These are phyloP conservation scores for Semnopithecus entellus DNA, from an alignment of 2,113 vertebrate genomes.

Conservation along the genomic window DNA sequence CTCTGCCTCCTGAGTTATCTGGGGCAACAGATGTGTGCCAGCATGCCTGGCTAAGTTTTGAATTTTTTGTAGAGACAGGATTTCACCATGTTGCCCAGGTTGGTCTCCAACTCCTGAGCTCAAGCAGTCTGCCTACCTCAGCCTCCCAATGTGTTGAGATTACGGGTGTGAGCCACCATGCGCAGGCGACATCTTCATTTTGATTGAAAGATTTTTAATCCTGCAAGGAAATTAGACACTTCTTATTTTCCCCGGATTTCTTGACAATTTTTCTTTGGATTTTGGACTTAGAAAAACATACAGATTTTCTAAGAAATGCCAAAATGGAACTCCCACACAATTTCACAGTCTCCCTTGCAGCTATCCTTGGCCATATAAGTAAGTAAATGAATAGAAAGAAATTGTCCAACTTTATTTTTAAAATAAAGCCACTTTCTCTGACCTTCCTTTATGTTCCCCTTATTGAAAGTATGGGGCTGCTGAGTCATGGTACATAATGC, in stretches of 20 bases:
- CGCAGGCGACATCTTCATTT: neutral
- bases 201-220: neutral
- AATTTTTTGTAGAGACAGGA: too few species aligned
- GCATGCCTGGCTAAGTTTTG: too few species aligned
- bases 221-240: neutral
- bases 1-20: too few species aligned
- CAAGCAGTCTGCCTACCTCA: too few species aligned
- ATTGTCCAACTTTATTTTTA: neutral
- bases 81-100: too few species aligned
- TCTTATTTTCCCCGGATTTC: neutral
- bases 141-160: too few species aligned
- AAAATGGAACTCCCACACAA: neutral
- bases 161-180: too few species aligned
- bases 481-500: neutral
- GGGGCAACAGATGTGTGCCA: too few species aligned
- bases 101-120: too few species aligned
- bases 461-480: neutral
- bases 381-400: conserved; percentile 10
- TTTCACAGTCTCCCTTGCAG: neutral
- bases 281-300: conserved; percentile 14
- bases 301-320: neutral
- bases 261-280: neutral
- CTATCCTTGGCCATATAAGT: neutral
- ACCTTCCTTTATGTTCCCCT: neutral
- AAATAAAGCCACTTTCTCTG: neutral